Percentiles rank a stretch among this genome's conserved stretches.
Evolutionary conservation across 2,113 vertebrate genomes (phyloP).

Genomic region (Pseudorasbora parva): DNA sequence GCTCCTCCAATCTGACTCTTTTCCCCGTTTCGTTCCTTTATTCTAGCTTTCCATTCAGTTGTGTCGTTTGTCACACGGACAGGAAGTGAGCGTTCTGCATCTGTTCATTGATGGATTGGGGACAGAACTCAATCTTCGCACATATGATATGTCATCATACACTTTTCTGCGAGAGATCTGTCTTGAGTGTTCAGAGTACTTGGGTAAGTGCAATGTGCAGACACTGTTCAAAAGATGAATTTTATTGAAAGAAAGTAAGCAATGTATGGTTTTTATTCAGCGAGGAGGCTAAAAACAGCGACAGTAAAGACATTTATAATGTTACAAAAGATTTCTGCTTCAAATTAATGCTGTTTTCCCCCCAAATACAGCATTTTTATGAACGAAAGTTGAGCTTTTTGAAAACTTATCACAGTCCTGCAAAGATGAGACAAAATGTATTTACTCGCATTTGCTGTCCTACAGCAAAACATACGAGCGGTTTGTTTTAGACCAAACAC

Average conservation of each 20-base stretch:
- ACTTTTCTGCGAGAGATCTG: slow-evolving; percentile 92
- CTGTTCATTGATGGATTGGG: slow-evolving; percentile 86
- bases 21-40: neutral
- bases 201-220: slow-evolving; percentile 74
- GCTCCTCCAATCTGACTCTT: neutral
- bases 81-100: slow-evolving; percentile 84
- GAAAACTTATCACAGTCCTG: too few species aligned
- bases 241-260: too few species aligned
- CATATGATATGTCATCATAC: slow-evolving; percentile 87
- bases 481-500: too few species aligned
- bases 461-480: too few species aligned
- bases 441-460: too few species aligned
- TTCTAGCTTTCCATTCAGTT: slow-evolving; percentile 86
- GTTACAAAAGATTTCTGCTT: neutral
- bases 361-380: too few species aligned
- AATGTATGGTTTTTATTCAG: neutral
- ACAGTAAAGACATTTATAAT: neutral
- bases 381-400: too few species aligned
- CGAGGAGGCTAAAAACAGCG: neutral
- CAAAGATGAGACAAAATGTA: too few species aligned
- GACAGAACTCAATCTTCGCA: slow-evolving; percentile 86
- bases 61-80: slow-evolving; percentile 76
- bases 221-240: neutral
- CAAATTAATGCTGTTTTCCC: neutral
- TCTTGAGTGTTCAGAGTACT: slow-evolving; percentile 90